These are phyloP conservation scores for Drosophila monieri DNA, from an alignment of 2,888 invertebrate species.

Conservation along the genomic window DNA sequence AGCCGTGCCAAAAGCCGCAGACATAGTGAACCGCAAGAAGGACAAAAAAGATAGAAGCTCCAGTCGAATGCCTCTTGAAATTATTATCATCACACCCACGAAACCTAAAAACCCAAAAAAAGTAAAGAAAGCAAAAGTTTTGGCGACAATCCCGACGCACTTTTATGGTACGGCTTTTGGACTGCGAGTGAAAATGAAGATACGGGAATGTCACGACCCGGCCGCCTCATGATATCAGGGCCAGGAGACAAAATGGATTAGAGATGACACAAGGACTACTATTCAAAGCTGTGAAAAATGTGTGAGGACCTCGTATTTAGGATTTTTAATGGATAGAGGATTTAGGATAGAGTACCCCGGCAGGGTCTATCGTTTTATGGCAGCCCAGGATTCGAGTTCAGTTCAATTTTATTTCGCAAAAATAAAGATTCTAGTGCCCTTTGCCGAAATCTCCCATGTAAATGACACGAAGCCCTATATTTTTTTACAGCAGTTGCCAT, in stretches of 20 bases:
- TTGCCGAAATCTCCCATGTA: background rate
- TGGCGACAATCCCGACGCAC: constrained; percentile 70
- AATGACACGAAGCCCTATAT: background rate
- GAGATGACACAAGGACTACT: constrained; percentile 46
- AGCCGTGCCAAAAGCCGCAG: constrained; percentile 32
- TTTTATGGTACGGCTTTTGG: constrained; percentile 62
- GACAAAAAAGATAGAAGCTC: constrained; percentile 26
- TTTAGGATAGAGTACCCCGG: background rate
- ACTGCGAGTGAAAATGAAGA: constrained; percentile 62
- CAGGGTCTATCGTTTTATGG: too few relatives aligned
- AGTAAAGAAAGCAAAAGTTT: constrained; percentile 71
- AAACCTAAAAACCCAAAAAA: constrained; percentile 30
- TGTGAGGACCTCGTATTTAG: background rate
- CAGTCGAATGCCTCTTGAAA: constrained; percentile 31
- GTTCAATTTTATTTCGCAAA: background rate
- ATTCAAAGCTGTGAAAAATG: background rate
- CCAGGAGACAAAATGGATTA: constrained; percentile 21
- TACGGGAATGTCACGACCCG: constrained; percentile 25
- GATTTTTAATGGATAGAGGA: background rate
- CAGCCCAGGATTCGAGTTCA: background rate
- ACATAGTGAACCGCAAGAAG: constrained; percentile 8
- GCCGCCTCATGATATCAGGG: constrained; percentile 11
- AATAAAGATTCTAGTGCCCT: background rate
- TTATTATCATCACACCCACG: constrained; percentile 62
- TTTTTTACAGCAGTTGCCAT: constrained; percentile 30